phyloP scores from a whole-genome alignment of 2,888 invertebrate genomes.

The Drosophila stalkeri region DNA sequence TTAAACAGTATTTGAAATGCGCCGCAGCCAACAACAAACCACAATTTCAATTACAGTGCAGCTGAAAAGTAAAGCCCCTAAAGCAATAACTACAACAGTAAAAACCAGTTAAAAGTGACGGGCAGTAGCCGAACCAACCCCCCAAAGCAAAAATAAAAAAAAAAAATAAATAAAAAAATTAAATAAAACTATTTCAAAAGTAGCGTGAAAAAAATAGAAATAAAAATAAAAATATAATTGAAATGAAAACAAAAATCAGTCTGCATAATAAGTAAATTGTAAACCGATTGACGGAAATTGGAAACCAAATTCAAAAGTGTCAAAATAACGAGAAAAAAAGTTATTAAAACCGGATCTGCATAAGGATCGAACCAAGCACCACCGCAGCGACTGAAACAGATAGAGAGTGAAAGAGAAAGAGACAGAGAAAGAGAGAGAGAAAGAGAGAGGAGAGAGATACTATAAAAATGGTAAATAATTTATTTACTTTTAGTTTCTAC shows the following conservation, averaged over 20 bases:
- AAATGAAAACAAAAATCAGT: neutral
- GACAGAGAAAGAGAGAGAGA: no score
- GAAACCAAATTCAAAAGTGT: constrained; percentile 25
- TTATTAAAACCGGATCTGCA: constrained; percentile 26
- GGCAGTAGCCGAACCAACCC: constrained; percentile 40
- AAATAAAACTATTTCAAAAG: constrained; percentile 46
- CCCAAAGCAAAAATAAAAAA: constrained; percentile 17
- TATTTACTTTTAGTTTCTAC: constrained; percentile 14
- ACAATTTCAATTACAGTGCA: constrained; percentile 75
- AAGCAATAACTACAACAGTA: constrained; percentile 38
- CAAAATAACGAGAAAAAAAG: constrained; percentile 5
- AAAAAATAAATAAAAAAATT: constrained; percentile 6
- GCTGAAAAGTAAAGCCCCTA: constrained; percentile 60
- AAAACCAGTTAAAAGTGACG: constrained; percentile 78
- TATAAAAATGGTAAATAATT: constrained; percentile 48
- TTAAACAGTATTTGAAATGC: constrained; percentile 49
- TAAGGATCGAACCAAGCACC: constrained; percentile 3
- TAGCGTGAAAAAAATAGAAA: constrained; percentile 14
- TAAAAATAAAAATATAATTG: constrained; percentile 5
- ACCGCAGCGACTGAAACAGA: neutral
- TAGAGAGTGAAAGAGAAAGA: neutral
- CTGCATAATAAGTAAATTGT: constrained; percentile 38
- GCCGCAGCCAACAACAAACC: constrained; percentile 29
- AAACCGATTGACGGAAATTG: constrained; percentile 51
- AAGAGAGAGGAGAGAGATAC: neutral